These are phyloP conservation scores for Tenebrio molitor DNA, from an alignment of 1,140 invertebrate species.

Conservation along the genomic window DNA sequence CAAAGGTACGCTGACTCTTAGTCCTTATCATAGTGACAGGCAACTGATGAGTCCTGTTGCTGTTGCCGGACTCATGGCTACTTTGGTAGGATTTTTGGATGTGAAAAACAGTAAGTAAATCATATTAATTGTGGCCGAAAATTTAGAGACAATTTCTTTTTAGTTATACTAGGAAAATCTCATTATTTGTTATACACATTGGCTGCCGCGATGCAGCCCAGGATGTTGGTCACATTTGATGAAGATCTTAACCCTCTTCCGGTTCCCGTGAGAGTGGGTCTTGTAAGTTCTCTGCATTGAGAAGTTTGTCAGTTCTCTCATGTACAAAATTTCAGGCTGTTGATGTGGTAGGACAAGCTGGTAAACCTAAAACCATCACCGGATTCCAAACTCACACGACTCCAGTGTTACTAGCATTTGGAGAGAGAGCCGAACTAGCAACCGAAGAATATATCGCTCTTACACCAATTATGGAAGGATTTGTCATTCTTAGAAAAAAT, in stretches of 20 bases:
- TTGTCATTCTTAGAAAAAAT: constrained; percentile 98
- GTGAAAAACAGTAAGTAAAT: constrained; percentile 91
- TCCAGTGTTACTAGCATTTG: constrained; percentile 95
- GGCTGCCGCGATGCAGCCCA: constrained; percentile 97
- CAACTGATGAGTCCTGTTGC: constrained; percentile 96
- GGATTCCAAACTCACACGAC: constrained; percentile 99
- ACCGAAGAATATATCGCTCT: constrained; percentile 97
- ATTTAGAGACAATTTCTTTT: too few species aligned
- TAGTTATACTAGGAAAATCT: constrained; percentile 94
- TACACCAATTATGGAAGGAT: constrained; percentile 98
- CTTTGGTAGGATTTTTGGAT: constrained; percentile 94
- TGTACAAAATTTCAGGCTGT: constrained; percentile 81
- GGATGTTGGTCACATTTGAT: constrained; percentile 99
- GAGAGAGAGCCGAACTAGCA: constrained; percentile 97
- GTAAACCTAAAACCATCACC: constrained; percentile 99
- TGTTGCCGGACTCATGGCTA: constrained; percentile 92
- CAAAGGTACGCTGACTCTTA: constrained; percentile 98
- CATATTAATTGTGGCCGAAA: constrained; percentile 8
- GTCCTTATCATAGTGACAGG: constrained; percentile 96
- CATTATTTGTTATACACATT: constrained; percentile 97
- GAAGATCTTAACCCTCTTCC: constrained; percentile 94
- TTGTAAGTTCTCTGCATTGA: constrained; percentile 72
- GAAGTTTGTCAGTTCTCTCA: background rate
- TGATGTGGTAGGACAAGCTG: constrained; percentile 99
- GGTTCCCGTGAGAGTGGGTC: constrained; percentile 96